Evolutionary conservation across 53 echinoderm and acorn worm genomes (phyloP), one percentile per base, ranked within the genome.

Genomic region (Antedon mediterranea): DNA sequence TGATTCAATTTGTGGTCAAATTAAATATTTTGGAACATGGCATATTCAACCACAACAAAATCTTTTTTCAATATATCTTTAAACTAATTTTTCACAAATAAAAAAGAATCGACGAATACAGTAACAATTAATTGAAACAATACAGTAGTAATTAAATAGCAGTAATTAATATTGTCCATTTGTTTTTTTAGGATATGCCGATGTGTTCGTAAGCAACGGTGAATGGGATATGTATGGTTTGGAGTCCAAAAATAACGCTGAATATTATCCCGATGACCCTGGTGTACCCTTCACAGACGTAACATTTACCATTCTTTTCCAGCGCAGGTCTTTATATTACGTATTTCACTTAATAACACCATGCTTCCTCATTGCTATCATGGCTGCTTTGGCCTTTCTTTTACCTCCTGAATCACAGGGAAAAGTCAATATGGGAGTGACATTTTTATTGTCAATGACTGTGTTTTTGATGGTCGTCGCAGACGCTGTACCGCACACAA

Each of bases 391-490:
- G 43, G 92, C 98, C 8, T 98, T 98, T 76, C 86, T 98, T 0
- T 82, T 98, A 6, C 98, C 98, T 9, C 90, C 92, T 11, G 84
- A 88, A 72, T 98, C 98, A 5, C 98, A 98, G 82, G 98, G 98
- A 71, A 98, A 98, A 73, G 90, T 91, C 72, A 92, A 89, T 29
- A 89, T 97, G 0, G 92, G 97, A 31, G 92, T 92, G 34, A 97
- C 97, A 30, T 91, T 97, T 72, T 84, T 97, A 71, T 79, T 97
- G 30, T 97, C 97, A n/a, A 91, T 93, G 86, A 97, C 97, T 14
- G 97, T 97, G 72, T 97, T 97, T 76, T 77, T 97, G 74, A 89
- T 97, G 92, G 87, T 97, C 43, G 97, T 97, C 26, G 97, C 97
- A 0, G 97, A 97, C 77, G 92, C 91, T 30, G 92, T 97, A 79